Evolutionary conservation across 1,140 invertebrate species (phyloP), one percentile per base, ranked within the genome.

Genomic region (Dendroctonus valens): DNA sequence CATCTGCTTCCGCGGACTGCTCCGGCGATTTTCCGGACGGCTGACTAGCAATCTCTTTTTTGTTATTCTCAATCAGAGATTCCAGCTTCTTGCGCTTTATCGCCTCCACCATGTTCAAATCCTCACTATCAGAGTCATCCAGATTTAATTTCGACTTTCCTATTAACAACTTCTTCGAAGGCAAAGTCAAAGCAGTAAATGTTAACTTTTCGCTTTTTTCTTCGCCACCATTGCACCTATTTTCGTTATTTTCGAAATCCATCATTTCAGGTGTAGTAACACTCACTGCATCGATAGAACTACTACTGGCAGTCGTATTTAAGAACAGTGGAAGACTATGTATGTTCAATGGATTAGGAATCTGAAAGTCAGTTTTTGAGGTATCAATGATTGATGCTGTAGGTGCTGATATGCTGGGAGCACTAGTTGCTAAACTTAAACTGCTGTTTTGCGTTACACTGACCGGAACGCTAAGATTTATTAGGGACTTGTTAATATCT

Each of bases 71-170:
- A 46, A 46, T 46, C 12, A 26, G 26, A 26, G 26, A 46, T 46
- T 46, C 12, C 1, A 11, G 8, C 42, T 46, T 46, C 42, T 12
- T 52, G 12, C 15, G 12, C 37, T 14, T 52, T n/a, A 14, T 37
- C 12, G 12, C 14, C 8, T 11, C 50, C 7, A 48, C 46, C 46
- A n/a, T 48, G 11, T n/a, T 5, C 46, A n/a, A 48, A 37, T 68
- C 52, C 6, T 70, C 67, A 39, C 55, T 51, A 40, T 68, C 67
- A 3, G 70, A 71, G 60, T 74, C 72, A 37, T 73, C 67, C 5
- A 74, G 39, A 14, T 73, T 74, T 37, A 73, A 63, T 6, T 68
- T 67, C 1, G 73, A 69, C 37, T 70, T 70, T 49, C 69, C 65
- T 39, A 73, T 38, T 14, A 71, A 44, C 6, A 58, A 11, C 53